Conservation (phyloP, 2,113 vertebrate genomes). For the Centropus bengalensis region DNA sequence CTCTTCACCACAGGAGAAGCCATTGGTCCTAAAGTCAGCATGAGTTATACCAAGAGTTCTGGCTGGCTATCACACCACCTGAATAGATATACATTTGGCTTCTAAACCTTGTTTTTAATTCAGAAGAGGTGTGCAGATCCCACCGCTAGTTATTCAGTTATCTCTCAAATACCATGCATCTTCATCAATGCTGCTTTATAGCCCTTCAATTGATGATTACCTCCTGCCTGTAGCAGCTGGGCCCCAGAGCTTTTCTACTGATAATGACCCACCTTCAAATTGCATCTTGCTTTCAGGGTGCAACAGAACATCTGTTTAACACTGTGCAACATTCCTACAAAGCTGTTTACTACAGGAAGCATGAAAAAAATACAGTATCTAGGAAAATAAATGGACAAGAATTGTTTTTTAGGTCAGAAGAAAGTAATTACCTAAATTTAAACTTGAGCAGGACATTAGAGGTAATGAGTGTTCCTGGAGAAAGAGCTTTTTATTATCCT, state of each 20-base stretch:
- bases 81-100: not conserved
- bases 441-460: slow-evolving; percentile 35
- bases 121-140: not conserved
- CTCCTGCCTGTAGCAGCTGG: slow-evolving; percentile 1
- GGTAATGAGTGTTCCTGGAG: slow-evolving; percentile 39
- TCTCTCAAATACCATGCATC: not conserved
- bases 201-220: not conserved
- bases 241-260: not conserved
- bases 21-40: fast-evolving
- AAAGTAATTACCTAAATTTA: slow-evolving; percentile 35
- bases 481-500: slow-evolving; percentile 48
- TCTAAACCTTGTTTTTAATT: not conserved
- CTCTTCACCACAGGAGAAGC: not conserved
- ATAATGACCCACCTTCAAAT: not conserved
- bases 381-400: not conserved
- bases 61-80: not conserved
- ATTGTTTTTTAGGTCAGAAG: slow-evolving; percentile 16
- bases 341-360: not conserved
- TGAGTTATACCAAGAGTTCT: not conserved
- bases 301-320: slow-evolving; percentile 23
- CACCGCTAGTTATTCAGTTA: not conserved
- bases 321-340: not conserved
- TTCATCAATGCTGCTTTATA: not conserved
- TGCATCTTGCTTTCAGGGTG: not conserved
- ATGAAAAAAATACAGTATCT: not conserved